phyloP scores from a whole-genome alignment of 1,140 invertebrate species.

The Drosophila bocki region DNA sequence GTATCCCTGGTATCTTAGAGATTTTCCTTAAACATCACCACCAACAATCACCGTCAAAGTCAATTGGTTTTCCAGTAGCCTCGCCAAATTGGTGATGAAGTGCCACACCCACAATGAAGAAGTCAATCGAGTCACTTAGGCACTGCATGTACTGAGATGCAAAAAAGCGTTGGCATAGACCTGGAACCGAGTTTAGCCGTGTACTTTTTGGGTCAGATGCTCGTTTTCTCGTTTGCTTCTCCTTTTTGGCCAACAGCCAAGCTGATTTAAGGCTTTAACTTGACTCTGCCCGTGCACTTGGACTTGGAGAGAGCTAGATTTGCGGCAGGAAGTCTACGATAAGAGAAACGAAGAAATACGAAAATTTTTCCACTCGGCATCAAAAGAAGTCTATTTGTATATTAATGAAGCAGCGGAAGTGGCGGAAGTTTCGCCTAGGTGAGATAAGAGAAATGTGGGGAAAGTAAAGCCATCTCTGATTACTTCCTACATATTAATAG shows the following conservation, averaged over 20 bases:
- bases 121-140: slow-evolving; percentile 79
- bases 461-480: slow-evolving; percentile 4
- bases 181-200: slow-evolving; percentile 25
- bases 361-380: slow-evolving; percentile 10
- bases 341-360: slow-evolving; percentile 24
- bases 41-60: slow-evolving; percentile 56
- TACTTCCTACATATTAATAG: slow-evolving; percentile 11
- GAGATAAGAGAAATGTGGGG: slow-evolving; percentile 6
- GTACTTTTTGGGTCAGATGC: slow-evolving; percentile 14
- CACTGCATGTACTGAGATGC: slow-evolving; percentile 42
- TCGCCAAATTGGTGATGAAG: slow-evolving; percentile 38
- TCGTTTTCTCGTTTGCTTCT: slow-evolving; percentile 8
- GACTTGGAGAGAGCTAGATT: slow-evolving; percentile 54
- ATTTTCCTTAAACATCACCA: background rate
- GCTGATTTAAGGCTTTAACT: slow-evolving; percentile 68
- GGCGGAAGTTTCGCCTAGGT: slow-evolving; percentile 11
- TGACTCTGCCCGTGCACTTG: slow-evolving; percentile 41
- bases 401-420: slow-evolving; percentile 26
- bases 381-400: slow-evolving; percentile 34
- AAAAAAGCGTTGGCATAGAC: slow-evolving; percentile 43
- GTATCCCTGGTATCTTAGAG: background rate
- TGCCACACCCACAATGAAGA: slow-evolving; percentile 59
- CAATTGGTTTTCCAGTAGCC: slow-evolving; percentile 19
- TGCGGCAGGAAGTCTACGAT: slow-evolving; percentile 72
- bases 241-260: slow-evolving; percentile 61